These are phyloP conservation scores for Pyrrhosoma nymphula DNA, from an alignment of 2,888 invertebrate genomes.

Conservation along the genomic window DNA sequence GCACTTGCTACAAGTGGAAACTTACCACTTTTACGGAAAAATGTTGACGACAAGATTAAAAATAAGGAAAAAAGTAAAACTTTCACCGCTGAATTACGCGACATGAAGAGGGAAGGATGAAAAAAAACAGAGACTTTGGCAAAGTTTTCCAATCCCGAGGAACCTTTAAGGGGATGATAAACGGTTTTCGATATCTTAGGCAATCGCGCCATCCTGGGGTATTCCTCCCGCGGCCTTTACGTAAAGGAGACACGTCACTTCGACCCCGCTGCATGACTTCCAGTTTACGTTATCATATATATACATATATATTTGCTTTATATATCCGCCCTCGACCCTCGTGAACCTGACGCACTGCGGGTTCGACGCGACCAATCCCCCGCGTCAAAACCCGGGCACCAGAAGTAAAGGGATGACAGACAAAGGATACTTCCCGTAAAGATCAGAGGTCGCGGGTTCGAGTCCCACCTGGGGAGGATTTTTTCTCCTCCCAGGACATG, in stretches of 20 bases:
- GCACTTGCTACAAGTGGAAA: neutral
- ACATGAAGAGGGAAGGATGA: neutral
- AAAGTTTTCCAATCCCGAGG: neutral
- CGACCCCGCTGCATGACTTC: neutral
- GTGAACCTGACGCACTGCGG: neutral
- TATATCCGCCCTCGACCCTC: neutral
- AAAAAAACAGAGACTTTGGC: neutral
- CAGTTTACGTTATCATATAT: neutral
- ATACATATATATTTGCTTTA: neutral
- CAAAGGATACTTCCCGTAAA: neutral
- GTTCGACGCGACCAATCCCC: neutral
- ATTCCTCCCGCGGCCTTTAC: neutral
- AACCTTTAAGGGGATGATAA: conserved; percentile 27
- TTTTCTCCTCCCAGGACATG: too few relatives aligned
- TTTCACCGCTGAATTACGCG: neutral
- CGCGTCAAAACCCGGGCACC: neutral
- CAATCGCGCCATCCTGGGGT: neutral
- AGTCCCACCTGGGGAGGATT: too few relatives aligned
- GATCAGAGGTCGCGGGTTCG: neutral
- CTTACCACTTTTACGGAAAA: neutral
- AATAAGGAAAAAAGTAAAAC: neutral
- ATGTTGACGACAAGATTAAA: neutral
- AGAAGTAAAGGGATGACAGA: neutral
- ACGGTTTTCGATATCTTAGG: conserved; percentile 31
- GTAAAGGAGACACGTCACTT: neutral